Base-by-base conservation (phyloP, 2,113 vertebrate genomes). In the Climacteris rufus region DNA sequence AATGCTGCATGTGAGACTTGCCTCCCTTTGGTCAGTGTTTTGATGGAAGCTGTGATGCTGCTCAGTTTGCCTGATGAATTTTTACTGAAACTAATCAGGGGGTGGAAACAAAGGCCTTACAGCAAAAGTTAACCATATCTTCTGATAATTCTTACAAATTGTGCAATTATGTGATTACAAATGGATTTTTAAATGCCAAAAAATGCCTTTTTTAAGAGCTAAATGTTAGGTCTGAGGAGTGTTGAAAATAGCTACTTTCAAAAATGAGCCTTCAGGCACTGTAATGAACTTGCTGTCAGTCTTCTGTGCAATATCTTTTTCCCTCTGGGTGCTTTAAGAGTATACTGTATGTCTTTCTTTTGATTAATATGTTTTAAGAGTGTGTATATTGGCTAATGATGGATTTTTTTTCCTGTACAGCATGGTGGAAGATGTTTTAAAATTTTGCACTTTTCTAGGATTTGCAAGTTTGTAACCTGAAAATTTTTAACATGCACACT, bases 381-480 rank as follows among this genome's bases (percentile, higher is more conserved):
- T 97, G 92, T 99, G 98, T 99, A 98, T 99, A 99, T 99, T 96
- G 97, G 98, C 98, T 98, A 98, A 98, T 97, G 84, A 93, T 98
- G 98, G 98, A 98, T 98, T 83, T 94, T 57, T n/a, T 98, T 98
- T 98, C 98, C 98, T 99, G 98, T 99, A 99, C 98, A 99, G 98
- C 98, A 98, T 98, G 98, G 97, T 98, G 98, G 60, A 97, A 97
- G 86, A 98, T 96, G 92, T 97, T 98, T 98, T 98, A 98, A 93
- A 97, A 97, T 98, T 99, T 99, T 99, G 99, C 99, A 99, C 99
- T 99, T 99, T 99, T 98, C 98, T 98, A 98, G 98, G 98, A 98
- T 98, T 97, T 98, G 97, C 80, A 97, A 98, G 98, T 99, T 98
- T 98, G 98, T 99, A 98, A 98, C 96, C 93, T 97, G 97, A 97